Conservation (phyloP, 2,113 vertebrate genomes). For the Crotalus viridis region DNA sequence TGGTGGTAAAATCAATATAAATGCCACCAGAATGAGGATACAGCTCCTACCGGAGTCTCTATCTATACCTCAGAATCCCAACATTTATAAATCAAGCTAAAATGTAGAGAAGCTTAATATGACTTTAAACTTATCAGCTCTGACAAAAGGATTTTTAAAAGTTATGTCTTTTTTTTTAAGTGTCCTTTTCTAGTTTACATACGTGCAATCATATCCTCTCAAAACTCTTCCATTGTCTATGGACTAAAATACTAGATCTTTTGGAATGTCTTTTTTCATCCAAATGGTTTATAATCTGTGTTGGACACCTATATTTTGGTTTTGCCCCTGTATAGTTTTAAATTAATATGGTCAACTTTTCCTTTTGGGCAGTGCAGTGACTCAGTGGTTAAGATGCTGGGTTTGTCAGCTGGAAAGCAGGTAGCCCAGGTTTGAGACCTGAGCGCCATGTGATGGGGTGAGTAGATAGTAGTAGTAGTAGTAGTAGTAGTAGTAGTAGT, state of each 20-base stretch:
- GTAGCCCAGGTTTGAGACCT: neutral
- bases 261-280: neutral
- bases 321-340: neutral
- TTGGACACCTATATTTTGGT: neutral
- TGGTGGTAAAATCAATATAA: slow-evolving; percentile 51
- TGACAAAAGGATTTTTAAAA: slow-evolving; percentile 5
- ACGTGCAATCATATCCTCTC: slow-evolving; percentile 10
- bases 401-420: too few relatives aligned
- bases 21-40: slow-evolving; percentile 23
- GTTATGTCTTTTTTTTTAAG: slow-evolving; percentile 19
- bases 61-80: slow-evolving; percentile 29
- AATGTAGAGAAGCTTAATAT: slow-evolving; percentile 18
- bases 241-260: neutral
- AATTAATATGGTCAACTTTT: neutral
- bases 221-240: neutral
- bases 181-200: slow-evolving; percentile 11
- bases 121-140: slow-evolving; percentile 32
- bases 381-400: too few relatives aligned
- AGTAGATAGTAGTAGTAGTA: neutral
- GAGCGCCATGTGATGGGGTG: neutral
- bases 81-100: slow-evolving; percentile 43
- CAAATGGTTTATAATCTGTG: neutral
- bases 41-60: slow-evolving; percentile 27
- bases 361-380: too few relatives aligned
- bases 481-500: too few relatives aligned